These are phyloP conservation scores for Dryadula phaetusa DNA, from an alignment of 2,888 invertebrate genomes.

Conservation along the genomic window DNA sequence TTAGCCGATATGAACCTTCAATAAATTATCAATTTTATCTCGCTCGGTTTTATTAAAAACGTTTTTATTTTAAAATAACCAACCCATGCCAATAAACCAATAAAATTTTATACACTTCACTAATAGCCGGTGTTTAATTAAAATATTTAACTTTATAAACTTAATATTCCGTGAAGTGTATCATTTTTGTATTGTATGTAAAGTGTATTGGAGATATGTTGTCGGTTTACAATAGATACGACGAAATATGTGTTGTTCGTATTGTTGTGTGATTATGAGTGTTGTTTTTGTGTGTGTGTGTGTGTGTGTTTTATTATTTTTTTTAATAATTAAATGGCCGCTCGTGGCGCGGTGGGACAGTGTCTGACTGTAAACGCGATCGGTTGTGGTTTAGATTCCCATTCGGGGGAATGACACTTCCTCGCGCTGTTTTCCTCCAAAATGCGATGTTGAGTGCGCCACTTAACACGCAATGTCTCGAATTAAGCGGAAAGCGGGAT, in stretches of 20 bases:
- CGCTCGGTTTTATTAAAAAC: constrained; percentile 34
- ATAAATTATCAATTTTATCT: constrained; percentile 43
- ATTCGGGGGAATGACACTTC: no score
- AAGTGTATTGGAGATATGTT: constrained; percentile 14
- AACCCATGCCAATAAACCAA: constrained; percentile 41
- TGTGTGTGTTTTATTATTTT: constrained; percentile 14
- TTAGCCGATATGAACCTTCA: constrained; percentile 31
- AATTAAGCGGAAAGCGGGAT: no score
- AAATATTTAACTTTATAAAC: constrained; percentile 47
- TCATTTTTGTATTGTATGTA: constrained; percentile 23
- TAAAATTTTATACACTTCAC: constrained; percentile 45
- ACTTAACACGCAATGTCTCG: no score
- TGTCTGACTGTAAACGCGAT: no score
- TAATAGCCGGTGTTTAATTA: constrained; percentile 47
- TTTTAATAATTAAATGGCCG: neutral
- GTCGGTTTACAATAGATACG: constrained; percentile 32
- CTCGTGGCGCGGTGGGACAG: no score
- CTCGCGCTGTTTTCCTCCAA: no score
- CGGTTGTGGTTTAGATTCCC: no score
- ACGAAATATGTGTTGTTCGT: neutral
- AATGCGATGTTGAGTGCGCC: no score
- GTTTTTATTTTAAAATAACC: constrained; percentile 40
- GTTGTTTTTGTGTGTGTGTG: no score
- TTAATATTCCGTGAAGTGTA: constrained; percentile 41
- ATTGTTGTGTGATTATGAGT: constrained; percentile 18